These are phyloP conservation scores for Spilarctia lutea DNA, from an alignment of 2,888 invertebrate species.

Conservation along the genomic window DNA sequence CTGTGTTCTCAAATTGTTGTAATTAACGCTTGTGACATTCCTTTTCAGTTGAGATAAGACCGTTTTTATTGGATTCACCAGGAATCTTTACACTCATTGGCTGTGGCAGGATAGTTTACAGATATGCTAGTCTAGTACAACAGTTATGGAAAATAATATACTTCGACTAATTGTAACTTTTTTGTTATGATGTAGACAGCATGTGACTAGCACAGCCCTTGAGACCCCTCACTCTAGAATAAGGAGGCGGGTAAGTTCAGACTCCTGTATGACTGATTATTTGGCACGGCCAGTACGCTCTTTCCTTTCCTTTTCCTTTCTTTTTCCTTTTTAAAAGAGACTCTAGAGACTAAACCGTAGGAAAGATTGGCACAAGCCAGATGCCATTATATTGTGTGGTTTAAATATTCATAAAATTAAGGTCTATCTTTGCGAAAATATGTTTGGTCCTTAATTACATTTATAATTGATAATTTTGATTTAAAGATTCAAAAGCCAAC, in stretches of 20 bases:
- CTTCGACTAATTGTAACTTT: no score
- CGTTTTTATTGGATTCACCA: background rate
- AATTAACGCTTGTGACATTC: conserved; percentile 40
- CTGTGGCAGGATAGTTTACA: background rate
- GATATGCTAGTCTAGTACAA: background rate
- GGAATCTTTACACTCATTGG: background rate
- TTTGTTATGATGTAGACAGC: background rate
- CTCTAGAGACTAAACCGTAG: background rate
- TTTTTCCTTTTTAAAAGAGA: no score
- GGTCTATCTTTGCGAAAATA: no score
- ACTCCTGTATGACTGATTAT: background rate
- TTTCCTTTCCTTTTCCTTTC: no score
- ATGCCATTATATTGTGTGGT: background rate
- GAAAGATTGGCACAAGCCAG: background rate
- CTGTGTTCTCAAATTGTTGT: conserved; percentile 38
- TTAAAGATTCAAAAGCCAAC: no score
- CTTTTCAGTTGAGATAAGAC: conserved; percentile 5
- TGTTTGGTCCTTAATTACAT: no score
- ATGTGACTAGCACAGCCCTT: no score
- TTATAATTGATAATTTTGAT: no score
- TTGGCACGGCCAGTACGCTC: background rate
- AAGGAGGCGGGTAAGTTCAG: background rate
- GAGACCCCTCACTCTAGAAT: no score
- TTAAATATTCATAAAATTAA: no score
- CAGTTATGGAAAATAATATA: background rate